phyloP scores from a whole-genome alignment of 2,888 invertebrate genomes.

The Limnephilus marmoratus region DNA sequence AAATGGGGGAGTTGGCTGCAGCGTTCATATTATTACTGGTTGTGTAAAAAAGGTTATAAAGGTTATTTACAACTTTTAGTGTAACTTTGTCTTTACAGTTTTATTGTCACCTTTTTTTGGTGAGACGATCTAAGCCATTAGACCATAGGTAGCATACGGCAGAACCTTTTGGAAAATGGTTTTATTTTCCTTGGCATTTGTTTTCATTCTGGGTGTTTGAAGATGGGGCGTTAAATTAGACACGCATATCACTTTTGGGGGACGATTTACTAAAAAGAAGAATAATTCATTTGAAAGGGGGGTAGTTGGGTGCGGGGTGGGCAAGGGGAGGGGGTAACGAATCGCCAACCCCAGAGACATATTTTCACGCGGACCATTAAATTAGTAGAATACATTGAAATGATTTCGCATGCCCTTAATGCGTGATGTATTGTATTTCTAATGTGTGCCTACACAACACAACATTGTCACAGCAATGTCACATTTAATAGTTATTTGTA shows the following conservation, averaged over 20 bases:
- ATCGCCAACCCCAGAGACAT: constrained; percentile 32
- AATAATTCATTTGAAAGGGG: constrained; percentile 32
- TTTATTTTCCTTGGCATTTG: background rate
- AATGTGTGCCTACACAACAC: background rate
- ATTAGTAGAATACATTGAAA: constrained; percentile 34
- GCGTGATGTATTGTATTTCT: background rate
- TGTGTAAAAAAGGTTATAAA: too few relatives aligned
- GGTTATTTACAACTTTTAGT: too few relatives aligned
- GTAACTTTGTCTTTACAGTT: too few relatives aligned
- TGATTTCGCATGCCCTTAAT: constrained; percentile 31
- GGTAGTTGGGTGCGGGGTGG: background rate
- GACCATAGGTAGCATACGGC: too few relatives aligned
- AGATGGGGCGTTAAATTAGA: constrained; percentile 33
- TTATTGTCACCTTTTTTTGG: background rate
- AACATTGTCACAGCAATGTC: constrained; percentile 14
- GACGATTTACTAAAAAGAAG: constrained; percentile 31
- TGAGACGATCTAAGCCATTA: too few relatives aligned
- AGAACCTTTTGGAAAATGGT: background rate
- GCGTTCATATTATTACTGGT: too few relatives aligned
- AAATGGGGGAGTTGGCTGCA: too few relatives aligned
- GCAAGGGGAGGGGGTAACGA: background rate
- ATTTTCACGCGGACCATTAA: constrained; percentile 43
- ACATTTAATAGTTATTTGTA: background rate
- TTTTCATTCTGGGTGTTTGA: background rate
- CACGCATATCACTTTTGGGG: constrained; percentile 44